These are phyloP conservation scores for Prorops nasuta DNA, from an alignment of 1,140 invertebrate genomes.

Conservation along the genomic window DNA sequence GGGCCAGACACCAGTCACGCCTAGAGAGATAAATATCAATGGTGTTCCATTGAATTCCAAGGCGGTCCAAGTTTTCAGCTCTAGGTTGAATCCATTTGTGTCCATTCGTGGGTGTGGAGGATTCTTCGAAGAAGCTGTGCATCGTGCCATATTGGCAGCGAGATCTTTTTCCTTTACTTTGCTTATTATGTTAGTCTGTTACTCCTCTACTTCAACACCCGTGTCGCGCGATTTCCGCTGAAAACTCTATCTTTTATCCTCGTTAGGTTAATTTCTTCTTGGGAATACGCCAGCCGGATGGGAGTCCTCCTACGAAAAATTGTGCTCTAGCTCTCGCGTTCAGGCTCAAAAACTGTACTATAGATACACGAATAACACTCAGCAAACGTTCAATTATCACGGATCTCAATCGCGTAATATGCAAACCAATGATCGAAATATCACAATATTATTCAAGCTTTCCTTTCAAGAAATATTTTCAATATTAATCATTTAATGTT, in stretches of 20 bases:
- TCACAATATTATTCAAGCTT: too few relatives aligned
- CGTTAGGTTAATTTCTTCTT: conserved; percentile 40
- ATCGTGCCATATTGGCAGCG: conserved; percentile 17
- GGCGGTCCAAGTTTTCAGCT: background rate
- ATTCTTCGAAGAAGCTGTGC: conserved; percentile 11
- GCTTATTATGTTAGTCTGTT: too few relatives aligned
- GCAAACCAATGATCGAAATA: too few relatives aligned
- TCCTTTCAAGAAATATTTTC: too few relatives aligned
- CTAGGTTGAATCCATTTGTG: conserved; percentile 12
- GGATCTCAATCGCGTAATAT: too few relatives aligned
- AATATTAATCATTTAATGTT: too few relatives aligned
- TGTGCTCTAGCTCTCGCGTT: conserved; percentile 9
- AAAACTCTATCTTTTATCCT: conserved; percentile 29
- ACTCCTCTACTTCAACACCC: too few relatives aligned
- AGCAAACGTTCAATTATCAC: too few relatives aligned
- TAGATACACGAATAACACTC: too few relatives aligned
- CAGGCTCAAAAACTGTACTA: too few relatives aligned
- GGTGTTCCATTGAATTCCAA: conserved; percentile 31
- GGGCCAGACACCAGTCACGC: conserved; percentile 23
- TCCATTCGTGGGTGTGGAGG: conserved; percentile 17
- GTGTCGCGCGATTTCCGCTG: conserved; percentile 21
- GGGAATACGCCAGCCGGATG: conserved; percentile 26
- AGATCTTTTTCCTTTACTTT: conserved; percentile 22
- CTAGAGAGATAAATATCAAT: conserved; percentile 37
- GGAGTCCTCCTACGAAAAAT: conserved; percentile 10